Conservation (phyloP, 2,888 invertebrate species). For the Tethea ocularis region DNA sequence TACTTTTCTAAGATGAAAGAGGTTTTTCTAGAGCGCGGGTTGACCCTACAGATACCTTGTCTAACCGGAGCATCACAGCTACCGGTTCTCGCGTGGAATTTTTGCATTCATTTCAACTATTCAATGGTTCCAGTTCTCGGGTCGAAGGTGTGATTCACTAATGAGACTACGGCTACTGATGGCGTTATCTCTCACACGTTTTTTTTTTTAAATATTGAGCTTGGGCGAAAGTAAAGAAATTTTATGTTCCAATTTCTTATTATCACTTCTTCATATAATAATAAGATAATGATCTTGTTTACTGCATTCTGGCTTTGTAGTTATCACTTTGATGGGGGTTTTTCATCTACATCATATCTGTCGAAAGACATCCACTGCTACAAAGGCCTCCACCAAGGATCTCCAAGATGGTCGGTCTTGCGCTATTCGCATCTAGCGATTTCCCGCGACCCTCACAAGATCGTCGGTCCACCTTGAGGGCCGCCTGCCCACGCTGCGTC, state of each 20-base stretch:
- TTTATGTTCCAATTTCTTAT: background rate
- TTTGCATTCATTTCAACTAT: background rate
- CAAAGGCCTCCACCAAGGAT: too few species aligned
- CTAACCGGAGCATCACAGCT: conserved; percentile 4
- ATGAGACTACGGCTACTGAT: background rate
- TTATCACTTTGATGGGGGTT: too few species aligned
- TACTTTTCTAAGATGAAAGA: background rate
- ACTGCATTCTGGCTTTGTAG: too few species aligned
- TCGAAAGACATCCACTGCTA: too few species aligned
- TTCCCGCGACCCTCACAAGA: too few species aligned
- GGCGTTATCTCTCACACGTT: background rate
- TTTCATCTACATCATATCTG: too few species aligned
- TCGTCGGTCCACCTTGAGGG: too few species aligned
- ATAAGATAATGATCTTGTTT: background rate
- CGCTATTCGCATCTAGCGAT: too few species aligned
- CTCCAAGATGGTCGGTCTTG: too few species aligned
- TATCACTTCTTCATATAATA: too few species aligned
- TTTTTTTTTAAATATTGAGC: background rate
- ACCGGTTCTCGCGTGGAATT: conserved; percentile 9
- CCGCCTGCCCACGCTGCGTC: too few species aligned
- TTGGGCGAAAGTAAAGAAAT: background rate
- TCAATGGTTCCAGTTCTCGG: conserved; percentile 4
- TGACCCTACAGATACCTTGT: conserved; percentile 1
- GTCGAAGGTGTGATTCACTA: conserved; percentile 6
- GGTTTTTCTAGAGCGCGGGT: conserved; percentile 2